Base-by-base conservation (phyloP, 2,797 vertebrate species). In the Lithobates sylvaticus region DNA sequence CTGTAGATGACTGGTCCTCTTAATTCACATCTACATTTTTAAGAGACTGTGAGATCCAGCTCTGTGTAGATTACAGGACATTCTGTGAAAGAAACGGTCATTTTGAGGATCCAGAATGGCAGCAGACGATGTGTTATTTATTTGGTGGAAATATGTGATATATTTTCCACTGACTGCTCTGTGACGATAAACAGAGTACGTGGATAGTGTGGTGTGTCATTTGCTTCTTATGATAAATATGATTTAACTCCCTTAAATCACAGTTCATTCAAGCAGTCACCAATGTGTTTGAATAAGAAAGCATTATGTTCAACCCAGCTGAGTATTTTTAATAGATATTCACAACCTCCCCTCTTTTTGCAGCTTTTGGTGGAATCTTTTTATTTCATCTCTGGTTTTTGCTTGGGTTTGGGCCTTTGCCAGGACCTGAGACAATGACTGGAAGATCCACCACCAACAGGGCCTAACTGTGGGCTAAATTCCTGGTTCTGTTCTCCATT, bases 131-230 rank as follows among this genome's bases (percentile, higher is more conserved):
- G 23, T 6, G 42, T 16, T 29, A 5, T 47, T 58, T 58, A 10
- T 68, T 58, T 58, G 5, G 29, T 15, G 32, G 26, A 58, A 42
- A 82, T 82, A 65, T 74, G 61, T 82, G 34, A 64, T 21, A 39
- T 29, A 39, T 70, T 29, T 29, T 75, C 58, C 34, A 3, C 36
- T 34, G 70, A 61, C 36, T 83, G 39, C 26, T 23, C 36, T 1
- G 16, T 82, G 50, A 82, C 58, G 64, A 23, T 58, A 10, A 32
- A 27, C 81, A 34, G 81, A 61, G n/a, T 18, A 12, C 58, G n/a
- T 58, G 44, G 29, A 81, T 10, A 42, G 10, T 23, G 73, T 44
- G 29, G 67, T 10, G 58, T 21, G 61, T 83, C 18, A 27, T 44
- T 21, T 12, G 54, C 34, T 75, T 54, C 32, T 73, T 54, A 15